phyloP scores from a whole-genome alignment of 1,140 invertebrate genomes.

The Kradibia gibbosae region DNA sequence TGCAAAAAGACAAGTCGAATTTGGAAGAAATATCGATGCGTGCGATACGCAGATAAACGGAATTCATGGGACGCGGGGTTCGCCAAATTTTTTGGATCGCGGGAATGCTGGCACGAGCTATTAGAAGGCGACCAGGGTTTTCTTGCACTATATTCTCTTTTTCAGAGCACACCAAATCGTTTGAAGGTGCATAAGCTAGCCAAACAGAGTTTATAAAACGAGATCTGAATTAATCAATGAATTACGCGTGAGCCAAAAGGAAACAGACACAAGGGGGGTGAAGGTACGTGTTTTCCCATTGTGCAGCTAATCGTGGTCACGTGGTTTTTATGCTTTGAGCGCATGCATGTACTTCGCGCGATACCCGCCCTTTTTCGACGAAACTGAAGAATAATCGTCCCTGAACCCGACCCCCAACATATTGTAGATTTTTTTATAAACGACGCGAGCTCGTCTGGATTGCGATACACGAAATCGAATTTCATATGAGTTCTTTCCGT shows the following conservation, averaged over 20 bases:
- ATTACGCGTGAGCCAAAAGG: conserved; percentile 3
- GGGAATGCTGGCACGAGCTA: conserved; percentile 47
- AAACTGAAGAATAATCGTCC: conserved; percentile 36
- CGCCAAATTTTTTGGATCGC: conserved; percentile 41
- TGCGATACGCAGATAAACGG: conserved; percentile 37
- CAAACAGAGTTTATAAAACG: conserved; percentile 34
- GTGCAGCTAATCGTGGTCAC: conserved; percentile 42
- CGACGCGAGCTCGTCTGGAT: neutral
- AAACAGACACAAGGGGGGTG: neutral
- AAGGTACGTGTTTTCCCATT: conserved; percentile 33
- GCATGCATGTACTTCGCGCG: conserved; percentile 36
- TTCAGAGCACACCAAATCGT: neutral
- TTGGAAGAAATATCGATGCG: neutral
- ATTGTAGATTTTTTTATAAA: neutral
- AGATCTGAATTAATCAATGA: conserved; percentile 50
- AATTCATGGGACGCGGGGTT: conserved; percentile 10
- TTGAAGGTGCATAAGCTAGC: neutral
- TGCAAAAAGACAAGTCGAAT: conserved; percentile 26
- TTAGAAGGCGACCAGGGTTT: conserved; percentile 30
- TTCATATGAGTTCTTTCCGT: neutral
- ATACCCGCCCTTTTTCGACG: conserved; percentile 33
- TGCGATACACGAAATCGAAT: conserved; percentile 1
- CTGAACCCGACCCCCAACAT: neutral
- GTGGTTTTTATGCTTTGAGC: conserved; percentile 30
- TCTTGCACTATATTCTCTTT: neutral